phyloP scores from a whole-genome alignment of 30 jellyfish, hydroid and myxozoan species.

The Aurelia sp. region DNA sequence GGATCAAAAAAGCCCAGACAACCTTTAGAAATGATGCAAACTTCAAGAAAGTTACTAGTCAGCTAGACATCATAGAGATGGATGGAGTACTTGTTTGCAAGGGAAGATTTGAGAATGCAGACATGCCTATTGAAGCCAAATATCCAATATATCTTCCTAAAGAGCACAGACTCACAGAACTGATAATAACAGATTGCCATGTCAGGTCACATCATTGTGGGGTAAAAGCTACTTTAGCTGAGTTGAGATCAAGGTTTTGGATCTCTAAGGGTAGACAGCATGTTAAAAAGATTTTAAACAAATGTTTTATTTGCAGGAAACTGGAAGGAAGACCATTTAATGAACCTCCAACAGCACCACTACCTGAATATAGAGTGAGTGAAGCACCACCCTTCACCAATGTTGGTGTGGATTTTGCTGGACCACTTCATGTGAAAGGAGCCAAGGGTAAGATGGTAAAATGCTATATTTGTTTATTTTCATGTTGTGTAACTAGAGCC shows the following conservation, averaged over 20 bases:
- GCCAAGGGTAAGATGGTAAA: conserved; percentile 5
- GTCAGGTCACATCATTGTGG: conserved; percentile 14
- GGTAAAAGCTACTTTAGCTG: conserved; percentile 48
- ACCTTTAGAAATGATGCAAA: no score
- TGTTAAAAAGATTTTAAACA: conserved; percentile 23
- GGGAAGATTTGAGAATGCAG: no score
- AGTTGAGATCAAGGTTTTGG: conserved; percentile 65
- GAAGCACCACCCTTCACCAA: conserved; percentile 29
- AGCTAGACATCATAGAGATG: neutral
- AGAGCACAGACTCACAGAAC: conserved; percentile 8
- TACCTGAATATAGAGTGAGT: conserved; percentile 45
- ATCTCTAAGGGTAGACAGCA: conserved; percentile 59
- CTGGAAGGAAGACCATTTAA: no score
- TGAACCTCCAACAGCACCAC: conserved; percentile 34
- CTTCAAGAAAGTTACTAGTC: no score
- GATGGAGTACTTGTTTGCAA: conserved; percentile 15
- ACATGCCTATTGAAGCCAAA: no score
- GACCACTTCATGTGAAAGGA: conserved; percentile 9
- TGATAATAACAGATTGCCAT: no score
- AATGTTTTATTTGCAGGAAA: no score
- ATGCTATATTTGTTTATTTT: neutral
- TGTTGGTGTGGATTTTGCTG: conserved; percentile 36
- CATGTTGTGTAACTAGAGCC: conserved; percentile 15
- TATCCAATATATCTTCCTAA: conserved; percentile 14
- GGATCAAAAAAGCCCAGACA: conserved; percentile 37